These are phyloP conservation scores for Drepanosiphum platanoidis DNA, from an alignment of 2,888 invertebrate species.

Conservation along the genomic window DNA sequence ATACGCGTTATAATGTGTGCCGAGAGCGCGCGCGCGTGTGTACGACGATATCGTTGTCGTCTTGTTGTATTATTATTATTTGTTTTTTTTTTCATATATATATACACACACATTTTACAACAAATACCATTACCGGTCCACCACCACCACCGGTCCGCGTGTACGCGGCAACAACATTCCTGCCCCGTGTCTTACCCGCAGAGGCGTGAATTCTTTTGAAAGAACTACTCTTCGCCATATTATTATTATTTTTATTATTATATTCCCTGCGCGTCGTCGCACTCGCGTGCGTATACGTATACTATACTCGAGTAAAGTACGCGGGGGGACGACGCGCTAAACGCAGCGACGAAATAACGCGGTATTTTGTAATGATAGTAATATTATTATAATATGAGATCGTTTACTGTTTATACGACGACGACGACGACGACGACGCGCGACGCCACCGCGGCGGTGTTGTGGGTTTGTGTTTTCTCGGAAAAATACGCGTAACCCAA, in stretches of 20 bases:
- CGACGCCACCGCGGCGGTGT: too few species aligned
- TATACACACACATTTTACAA: constrained; percentile 4
- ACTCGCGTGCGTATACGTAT: not conserved
- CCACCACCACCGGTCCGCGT: constrained; percentile 13
- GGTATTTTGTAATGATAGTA: not conserved
- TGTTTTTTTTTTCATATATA: constrained; percentile 27
- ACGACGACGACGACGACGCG: too few species aligned
- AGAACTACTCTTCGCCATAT: constrained; percentile 11
- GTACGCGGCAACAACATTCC: constrained; percentile 54
- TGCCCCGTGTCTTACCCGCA: constrained; percentile 49
- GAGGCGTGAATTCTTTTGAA: constrained; percentile 62
- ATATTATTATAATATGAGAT: not conserved
- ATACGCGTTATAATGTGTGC: not conserved
- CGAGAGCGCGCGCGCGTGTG: not conserved
- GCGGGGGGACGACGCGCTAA: not conserved
- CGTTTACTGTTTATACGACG: too few species aligned
- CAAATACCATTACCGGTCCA: constrained; percentile 55
- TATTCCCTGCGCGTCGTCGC: too few species aligned
- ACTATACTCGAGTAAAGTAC: not conserved
- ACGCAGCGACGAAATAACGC: not conserved
- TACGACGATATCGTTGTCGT: constrained; percentile 14
- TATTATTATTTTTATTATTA: too few species aligned
- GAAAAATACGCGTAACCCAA: too few species aligned
- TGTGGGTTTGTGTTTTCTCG: too few species aligned
- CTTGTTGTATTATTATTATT: not conserved